A percentile compares a stretch with the other conserved stretches of the same genome.
Evolutionary conservation across 2,113 vertebrate species (phyloP).

Genomic region (Acanthisitta chloris): DNA sequence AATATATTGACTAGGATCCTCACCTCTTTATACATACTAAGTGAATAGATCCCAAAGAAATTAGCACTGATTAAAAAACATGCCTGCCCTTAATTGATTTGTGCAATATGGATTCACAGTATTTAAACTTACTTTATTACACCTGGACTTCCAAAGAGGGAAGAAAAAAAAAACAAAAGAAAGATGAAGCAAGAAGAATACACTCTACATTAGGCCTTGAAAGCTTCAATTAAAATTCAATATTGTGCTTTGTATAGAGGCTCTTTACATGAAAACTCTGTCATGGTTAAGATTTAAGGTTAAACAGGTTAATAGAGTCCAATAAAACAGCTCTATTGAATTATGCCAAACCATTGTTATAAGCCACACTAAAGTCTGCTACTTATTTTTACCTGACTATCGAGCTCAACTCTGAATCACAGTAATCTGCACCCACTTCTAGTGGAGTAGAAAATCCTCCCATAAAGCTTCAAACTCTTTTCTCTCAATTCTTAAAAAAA

Average conservation of each 20-base stretch:
- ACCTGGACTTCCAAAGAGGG: neutral
- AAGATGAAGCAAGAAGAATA: neutral
- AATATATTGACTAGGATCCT: neutral
- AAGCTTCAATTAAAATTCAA: slow-evolving; percentile 70
- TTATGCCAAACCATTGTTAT: slow-evolving; percentile 18
- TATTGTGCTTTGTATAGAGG: slow-evolving; percentile 22
- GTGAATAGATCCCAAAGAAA: accelerated
- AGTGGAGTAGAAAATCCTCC: neutral
- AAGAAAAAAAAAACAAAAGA: neutral
- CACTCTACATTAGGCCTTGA: neutral
- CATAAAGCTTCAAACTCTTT: neutral
- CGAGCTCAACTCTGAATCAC: neutral
- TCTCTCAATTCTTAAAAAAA: neutral
- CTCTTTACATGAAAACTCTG: slow-evolving; percentile 55
- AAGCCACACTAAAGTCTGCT: neutral
- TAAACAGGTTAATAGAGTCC: slow-evolving; percentile 67
- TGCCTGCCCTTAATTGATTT: neutral
- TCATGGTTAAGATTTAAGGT: slow-evolving; percentile 63
- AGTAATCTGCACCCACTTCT: neutral
- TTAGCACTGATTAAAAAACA: neutral
- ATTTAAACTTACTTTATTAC: neutral
- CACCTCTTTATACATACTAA: accelerated
- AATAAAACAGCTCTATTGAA: slow-evolving; percentile 61
- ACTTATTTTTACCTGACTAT: slow-evolving; percentile 27
- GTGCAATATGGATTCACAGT: neutral